A percentile compares a stretch with the other conserved stretches of the same genome.
These are phyloP conservation scores for Eupeodes latifasciatus DNA, from an alignment of 2,888 invertebrate species.

Conservation along the genomic window DNA sequence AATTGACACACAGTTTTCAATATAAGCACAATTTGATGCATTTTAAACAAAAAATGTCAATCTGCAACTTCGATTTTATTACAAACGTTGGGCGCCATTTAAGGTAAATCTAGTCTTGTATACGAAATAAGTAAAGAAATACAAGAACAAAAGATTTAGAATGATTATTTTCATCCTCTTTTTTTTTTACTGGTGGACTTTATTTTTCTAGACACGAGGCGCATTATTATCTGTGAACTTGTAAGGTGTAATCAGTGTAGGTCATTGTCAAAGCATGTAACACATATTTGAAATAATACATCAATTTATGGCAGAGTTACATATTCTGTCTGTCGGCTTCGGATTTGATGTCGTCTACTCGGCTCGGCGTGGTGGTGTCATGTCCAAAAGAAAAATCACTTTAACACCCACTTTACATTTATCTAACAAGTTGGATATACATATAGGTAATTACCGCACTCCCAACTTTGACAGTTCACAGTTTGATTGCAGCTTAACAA, in stretches of 20 bases:
- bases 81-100: too few relatives aligned
- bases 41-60: too few relatives aligned
- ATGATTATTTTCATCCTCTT: background rate
- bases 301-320: background rate
- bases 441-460: constrained; percentile 58
- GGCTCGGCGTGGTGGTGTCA: background rate
- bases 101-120: too few relatives aligned
- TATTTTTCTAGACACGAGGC: background rate
- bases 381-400: background rate
- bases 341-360: constrained; percentile 1
- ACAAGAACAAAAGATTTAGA: too few relatives aligned
- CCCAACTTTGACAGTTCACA: constrained; percentile 61
- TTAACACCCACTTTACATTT: constrained; percentile 38
- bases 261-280: constrained; percentile 11
- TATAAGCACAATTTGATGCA: too few relatives aligned
- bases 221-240: background rate
- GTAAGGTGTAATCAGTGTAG: constrained; percentile 7
- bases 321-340: background rate
- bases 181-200: background rate
- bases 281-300: background rate
- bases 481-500: constrained; percentile 37
- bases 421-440: constrained; percentile 25
- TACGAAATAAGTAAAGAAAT: too few relatives aligned
- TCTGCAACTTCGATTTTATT: too few relatives aligned
- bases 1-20: too few relatives aligned